Evolutionary conservation across 2,888 invertebrate species (phyloP).

Genomic region (Rhodophaea formosa): DNA sequence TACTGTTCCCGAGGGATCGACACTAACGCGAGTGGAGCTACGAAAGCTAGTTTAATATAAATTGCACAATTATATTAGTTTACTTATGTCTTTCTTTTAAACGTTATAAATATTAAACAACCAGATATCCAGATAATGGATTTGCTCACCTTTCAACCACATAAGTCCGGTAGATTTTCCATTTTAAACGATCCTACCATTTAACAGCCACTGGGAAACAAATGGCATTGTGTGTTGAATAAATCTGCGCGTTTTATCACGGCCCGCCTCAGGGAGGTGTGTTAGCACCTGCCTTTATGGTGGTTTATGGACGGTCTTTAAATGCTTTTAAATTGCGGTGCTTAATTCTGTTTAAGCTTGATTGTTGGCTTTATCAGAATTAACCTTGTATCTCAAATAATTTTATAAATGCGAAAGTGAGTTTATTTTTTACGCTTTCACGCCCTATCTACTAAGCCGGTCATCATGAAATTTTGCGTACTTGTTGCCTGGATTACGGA

Average conservation of each 20-base stretch:
- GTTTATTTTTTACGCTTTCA: too few species aligned
- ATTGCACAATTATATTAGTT: too few species aligned
- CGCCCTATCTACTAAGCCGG: too few species aligned
- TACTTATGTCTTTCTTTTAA: background rate
- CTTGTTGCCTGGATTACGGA: too few species aligned
- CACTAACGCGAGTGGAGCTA: too few species aligned
- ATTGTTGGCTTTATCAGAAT: background rate
- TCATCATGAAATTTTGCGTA: too few species aligned
- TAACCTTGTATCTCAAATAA: too few species aligned
- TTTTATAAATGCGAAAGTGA: too few species aligned
- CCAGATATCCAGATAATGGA: background rate
- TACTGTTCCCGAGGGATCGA: too few species aligned
- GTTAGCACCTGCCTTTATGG: conserved; percentile 40
- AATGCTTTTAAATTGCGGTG: conserved; percentile 3
- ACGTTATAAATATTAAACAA: background rate
- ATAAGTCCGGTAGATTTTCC: conserved; percentile 49
- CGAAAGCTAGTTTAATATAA: too few species aligned
- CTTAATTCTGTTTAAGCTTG: background rate
- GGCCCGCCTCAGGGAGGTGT: conserved; percentile 43
- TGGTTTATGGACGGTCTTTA: conserved; percentile 15
- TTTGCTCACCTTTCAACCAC: conserved; percentile 22
- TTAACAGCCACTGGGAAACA: conserved; percentile 61
- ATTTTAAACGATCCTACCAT: conserved; percentile 53
- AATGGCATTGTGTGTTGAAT: conserved; percentile 58
- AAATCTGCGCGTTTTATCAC: conserved; percentile 72